These are phyloP conservation scores for Junonia oenone DNA, from an alignment of 2,888 invertebrate species.

Conservation along the genomic window DNA sequence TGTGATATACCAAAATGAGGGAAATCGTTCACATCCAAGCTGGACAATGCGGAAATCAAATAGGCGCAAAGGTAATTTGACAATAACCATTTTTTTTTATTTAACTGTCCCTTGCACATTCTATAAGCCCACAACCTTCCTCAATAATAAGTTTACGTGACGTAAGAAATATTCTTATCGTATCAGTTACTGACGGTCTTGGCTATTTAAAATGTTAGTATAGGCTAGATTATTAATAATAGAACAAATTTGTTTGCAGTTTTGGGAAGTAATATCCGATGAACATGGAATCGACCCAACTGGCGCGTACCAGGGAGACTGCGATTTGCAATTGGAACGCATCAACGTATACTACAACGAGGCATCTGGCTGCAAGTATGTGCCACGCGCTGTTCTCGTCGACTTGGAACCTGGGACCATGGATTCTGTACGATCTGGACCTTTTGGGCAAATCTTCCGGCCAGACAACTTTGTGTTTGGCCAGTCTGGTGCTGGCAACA, in stretches of 20 bases:
- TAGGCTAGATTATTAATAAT: neutral
- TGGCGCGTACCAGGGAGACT: conserved; percentile 80
- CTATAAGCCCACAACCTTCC: too few relatives aligned
- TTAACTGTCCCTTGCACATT: neutral
- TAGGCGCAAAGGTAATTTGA: conserved; percentile 73
- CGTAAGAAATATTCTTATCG: too few relatives aligned
- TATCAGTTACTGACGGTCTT: too few relatives aligned
- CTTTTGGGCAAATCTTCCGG: conserved; percentile 83
- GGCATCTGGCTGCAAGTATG: conserved; percentile 62
- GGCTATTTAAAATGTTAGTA: too few relatives aligned
- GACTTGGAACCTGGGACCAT: conserved; percentile 68
- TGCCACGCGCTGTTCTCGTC: conserved; percentile 58
- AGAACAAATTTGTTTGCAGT: conserved; percentile 63
- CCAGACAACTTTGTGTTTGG: conserved; percentile 86
- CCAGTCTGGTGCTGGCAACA: conserved; percentile 77
- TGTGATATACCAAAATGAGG: conserved; percentile 79
- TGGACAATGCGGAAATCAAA: conserved; percentile 84
- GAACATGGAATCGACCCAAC: conserved; percentile 85
- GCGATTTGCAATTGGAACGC: conserved; percentile 85
- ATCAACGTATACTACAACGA: conserved; percentile 89
- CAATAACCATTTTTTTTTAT: neutral
- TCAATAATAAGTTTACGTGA: too few relatives aligned
- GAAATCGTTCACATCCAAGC: conserved; percentile 89
- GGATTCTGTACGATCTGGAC: conserved; percentile 82
- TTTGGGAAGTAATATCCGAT: conserved; percentile 91